These are phyloP conservation scores for Pteropus alecto DNA, from an alignment of 2,113 vertebrate genomes.

Conservation along the genomic window DNA sequence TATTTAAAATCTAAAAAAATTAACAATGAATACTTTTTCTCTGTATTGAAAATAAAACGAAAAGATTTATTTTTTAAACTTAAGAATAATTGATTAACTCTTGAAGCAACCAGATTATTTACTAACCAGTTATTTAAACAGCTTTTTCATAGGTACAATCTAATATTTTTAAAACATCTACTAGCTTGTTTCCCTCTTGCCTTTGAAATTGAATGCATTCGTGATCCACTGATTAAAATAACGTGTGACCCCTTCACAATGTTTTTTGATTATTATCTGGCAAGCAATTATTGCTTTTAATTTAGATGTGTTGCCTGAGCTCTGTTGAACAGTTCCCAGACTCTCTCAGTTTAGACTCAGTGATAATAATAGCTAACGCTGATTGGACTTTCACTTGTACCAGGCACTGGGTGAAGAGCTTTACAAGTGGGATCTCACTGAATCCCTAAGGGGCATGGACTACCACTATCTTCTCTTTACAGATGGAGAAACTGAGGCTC, in stretches of 20 bases:
- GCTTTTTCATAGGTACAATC: background rate
- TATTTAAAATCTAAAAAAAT: constrained; percentile 18
- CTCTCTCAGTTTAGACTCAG: background rate
- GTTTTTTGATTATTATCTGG: constrained; percentile 19
- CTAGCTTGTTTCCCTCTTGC: background rate
- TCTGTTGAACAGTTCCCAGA: background rate
- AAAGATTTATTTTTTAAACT: background rate
- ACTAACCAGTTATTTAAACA: background rate
- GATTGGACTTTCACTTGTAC: background rate
- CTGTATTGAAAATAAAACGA: constrained; percentile 20
- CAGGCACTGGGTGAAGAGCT: background rate
- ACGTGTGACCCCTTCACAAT: constrained; percentile 8
- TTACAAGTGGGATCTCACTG: background rate
- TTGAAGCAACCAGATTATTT: constrained; percentile 15
- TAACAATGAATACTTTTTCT: background rate
- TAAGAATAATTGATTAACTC: background rate
- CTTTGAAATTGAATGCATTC: constrained; percentile 50
- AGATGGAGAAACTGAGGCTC: constrained; percentile 2
- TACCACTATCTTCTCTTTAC: background rate
- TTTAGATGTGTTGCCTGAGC: constrained; percentile 49
- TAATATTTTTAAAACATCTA: constrained; percentile 54
- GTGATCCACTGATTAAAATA: constrained; percentile 57
- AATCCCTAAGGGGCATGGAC: background rate
- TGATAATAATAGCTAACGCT: background rate
- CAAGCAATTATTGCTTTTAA: constrained; percentile 54